Evolutionary conservation across 2,888 invertebrate genomes (phyloP), one percentile per base, ranked within the genome.

Genomic region (Melikaiella ostensackeni): DNA sequence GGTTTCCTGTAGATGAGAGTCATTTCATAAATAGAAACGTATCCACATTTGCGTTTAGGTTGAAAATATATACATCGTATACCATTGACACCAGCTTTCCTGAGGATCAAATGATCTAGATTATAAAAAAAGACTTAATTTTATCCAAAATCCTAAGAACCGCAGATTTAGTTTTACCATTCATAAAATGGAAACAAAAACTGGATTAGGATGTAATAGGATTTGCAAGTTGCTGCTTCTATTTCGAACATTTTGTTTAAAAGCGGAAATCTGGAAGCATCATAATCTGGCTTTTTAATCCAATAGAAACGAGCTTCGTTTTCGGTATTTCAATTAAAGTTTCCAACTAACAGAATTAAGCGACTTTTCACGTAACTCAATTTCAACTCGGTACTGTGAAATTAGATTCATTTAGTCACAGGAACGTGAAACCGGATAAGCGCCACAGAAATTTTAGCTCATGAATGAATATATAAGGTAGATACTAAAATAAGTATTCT

Each of bases 11-110:
- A 9, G n/a, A 50, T 50, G n/a, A 50, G n/a, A 21, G 50, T 50
- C 50, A 50, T 50, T 50, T 50, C 50, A n/a, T 50, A 50, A 50
- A 50, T 50, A 50, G 50, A 50, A n/a, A 50, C 50, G 9, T 50
- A 50, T 50, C 2, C n/a, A 50, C 50, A n/a, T 50, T 50, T 50
- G 50, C 50, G n/a, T 50, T n/a, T n/a, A 50, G 50, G n/a, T 3
- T 8, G 50, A 50, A n/a, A 50, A 50, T 50, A 50, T 50, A 50
- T 50, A 50, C 50, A 50, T 50, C n/a, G 50, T n/a, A 50, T 50
- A 50, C n/a, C 50, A 50, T n/a, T 50, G n/a, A 50, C 8, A 8
- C 50, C n/a, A n/a, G 9, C 50, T n/a, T 50, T n/a, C n/a, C n/a
- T n/a, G 50, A 50, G n/a, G n/a, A 50, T 50, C 50, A 50, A 50